Base-by-base conservation (phyloP, 2,797 vertebrate species). In the Eidolon dupreanum region DNA sequence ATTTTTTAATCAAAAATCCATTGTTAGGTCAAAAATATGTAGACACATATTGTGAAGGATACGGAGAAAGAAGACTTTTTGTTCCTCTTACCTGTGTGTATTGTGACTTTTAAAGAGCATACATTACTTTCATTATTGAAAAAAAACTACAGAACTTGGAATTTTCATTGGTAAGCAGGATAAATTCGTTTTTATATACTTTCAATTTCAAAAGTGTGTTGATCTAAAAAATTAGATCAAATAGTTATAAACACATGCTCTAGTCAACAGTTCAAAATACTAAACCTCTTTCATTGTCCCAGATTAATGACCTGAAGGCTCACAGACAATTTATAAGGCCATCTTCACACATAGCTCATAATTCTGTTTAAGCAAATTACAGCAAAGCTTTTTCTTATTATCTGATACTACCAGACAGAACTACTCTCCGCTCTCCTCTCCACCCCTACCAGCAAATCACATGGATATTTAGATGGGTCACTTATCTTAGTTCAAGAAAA, bases 201-300 rank as follows among this genome's bases (percentile, higher is more conserved):
- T 75, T 68, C 31, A 71, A 86, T 88, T 75, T 68, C 31, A 71
- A 86, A 93, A 91, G 9, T 12, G n/a, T 28, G 81, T 38, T 68
- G 57, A 78, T 26, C 31, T 83, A 28, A 86, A 81, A 53, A 74
- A 33, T 86, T 10, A 57, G 10, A 91, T 82, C 8, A 53, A 77
- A 84, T n/a, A 90, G 4, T 88, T 75, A 65, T 22, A 90, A 79
- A 93, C 28, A 41, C 28, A 77, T 31, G 28, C 15, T 93, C 16
- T 5, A 49, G 16, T 55, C n/a, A 91, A 71, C 55, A 87, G 46
- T 77, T 92, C n/a, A 81, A 92, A 93, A 65, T 84, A 74, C 28
- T 83, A 78, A 94, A 86, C 83, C 71, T 20, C 77, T 71, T 79
- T 77, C 17, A 65, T 20, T 77, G n/a, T 68, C 63, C 24, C 41